These are phyloP conservation scores for Montifringilla adamsi DNA, from an alignment of 2,113 vertebrate genomes.

Conservation along the genomic window DNA sequence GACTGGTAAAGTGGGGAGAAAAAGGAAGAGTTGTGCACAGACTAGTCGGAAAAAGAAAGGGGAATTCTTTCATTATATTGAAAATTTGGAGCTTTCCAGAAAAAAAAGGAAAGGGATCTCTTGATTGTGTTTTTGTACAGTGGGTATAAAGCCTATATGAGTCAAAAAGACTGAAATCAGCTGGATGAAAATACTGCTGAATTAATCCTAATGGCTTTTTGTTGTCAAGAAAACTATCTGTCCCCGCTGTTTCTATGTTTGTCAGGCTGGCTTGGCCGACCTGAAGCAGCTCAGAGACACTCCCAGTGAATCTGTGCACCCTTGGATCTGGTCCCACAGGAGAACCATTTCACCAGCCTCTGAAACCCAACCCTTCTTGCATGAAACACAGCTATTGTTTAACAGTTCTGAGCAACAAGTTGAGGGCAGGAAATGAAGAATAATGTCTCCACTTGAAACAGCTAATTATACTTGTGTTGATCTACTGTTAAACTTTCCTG, in stretches of 20 bases:
- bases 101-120: neutral
- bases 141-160: neutral
- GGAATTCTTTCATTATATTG: neutral
- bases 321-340: neutral
- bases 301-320: neutral
- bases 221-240: neutral
- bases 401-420: conserved; percentile 21
- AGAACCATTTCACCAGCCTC: neutral
- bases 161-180: neutral
- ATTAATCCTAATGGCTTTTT: neutral
- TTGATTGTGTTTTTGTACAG: neutral
- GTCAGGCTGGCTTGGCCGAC: neutral
- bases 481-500: conserved; percentile 48
- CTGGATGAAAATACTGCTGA: neutral
- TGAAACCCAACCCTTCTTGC: conserved; percentile 1
- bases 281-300: neutral
- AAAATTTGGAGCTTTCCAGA: neutral
- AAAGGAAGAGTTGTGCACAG: neutral
- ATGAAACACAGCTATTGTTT: conserved; percentile 54
- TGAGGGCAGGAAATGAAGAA: conserved; percentile 58
- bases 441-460: conserved; percentile 47
- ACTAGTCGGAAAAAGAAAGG: neutral
- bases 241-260: neutral
- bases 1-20: neutral
- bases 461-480: conserved; percentile 46